A percentile compares a stretch with the other conserved stretches of the same genome.
Conservation (phyloP, 2,113 vertebrate species). For the Trachemys scripta region DNA sequence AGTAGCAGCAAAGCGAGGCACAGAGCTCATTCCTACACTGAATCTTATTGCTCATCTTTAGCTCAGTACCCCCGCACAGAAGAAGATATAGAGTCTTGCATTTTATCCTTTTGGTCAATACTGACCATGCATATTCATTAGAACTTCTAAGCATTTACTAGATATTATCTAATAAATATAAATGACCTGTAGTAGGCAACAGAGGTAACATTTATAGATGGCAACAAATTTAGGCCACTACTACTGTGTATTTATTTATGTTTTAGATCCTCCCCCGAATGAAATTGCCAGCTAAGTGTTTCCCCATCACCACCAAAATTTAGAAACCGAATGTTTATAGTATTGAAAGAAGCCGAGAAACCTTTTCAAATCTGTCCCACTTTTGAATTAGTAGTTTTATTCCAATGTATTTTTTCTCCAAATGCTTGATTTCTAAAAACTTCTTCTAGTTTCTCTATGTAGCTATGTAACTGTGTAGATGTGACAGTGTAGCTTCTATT, state of each 20-base stretch:
- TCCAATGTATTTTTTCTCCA: not conserved
- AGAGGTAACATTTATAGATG: not conserved
- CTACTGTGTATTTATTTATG: not conserved
- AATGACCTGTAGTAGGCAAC: not conserved
- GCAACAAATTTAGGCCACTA: not conserved
- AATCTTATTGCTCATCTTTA: constrained; percentile 1
- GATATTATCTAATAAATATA: not conserved
- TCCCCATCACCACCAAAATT: not conserved
- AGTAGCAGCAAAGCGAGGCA: not conserved
- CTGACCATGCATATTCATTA: not conserved
- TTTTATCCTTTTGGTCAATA: constrained; percentile 29
- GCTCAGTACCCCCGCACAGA: constrained; percentile 2
- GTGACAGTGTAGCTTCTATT: not conserved
- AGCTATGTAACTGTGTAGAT: not conserved
- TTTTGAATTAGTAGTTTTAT: not conserved
- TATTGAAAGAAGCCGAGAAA: not conserved
- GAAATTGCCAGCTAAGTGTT: not conserved
- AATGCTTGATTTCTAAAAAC: not conserved
- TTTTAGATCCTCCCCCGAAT: not conserved
- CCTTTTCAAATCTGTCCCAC: not conserved
- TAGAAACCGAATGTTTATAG: not conserved
- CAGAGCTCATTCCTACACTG: not conserved
- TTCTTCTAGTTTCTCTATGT: not conserved
- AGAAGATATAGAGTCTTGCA: not conserved
- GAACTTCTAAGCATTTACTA: not conserved